A percentile compares a stretch with the other conserved stretches of the same genome.
Conservation (phyloP, 2,113 vertebrate genomes). For the Coryphaenoides rupestris region DNA sequence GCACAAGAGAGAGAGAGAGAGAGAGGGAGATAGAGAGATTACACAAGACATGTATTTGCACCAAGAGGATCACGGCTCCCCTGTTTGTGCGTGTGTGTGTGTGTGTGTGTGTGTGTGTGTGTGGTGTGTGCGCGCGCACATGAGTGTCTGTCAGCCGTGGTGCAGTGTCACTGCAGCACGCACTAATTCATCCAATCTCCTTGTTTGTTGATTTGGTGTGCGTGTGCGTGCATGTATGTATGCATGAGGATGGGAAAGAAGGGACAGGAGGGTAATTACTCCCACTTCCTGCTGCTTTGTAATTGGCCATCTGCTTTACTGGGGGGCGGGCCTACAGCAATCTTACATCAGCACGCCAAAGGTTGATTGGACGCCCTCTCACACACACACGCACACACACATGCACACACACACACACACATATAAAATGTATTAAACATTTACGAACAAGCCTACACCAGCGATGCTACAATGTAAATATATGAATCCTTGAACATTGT, state of each 20-base stretch:
- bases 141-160: constrained; percentile 43
- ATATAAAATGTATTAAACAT: constrained; percentile 8
- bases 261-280: constrained; percentile 60
- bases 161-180: constrained; percentile 66
- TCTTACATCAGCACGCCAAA: constrained; percentile 56
- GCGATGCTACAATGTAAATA: background rate
- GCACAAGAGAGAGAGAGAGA: constrained; percentile 15
- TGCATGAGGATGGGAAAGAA: constrained; percentile 47
- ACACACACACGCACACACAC: constrained; percentile 10
- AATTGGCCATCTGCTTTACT: constrained; percentile 73
- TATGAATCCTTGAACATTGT: background rate
- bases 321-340: constrained; percentile 59
- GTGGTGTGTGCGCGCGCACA: constrained; percentile 36
- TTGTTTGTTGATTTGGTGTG: constrained; percentile 59
- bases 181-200: constrained; percentile 69
- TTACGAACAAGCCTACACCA: background rate
- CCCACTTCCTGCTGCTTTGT: constrained; percentile 70
- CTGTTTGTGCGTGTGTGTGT: constrained; percentile 32
- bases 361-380: constrained; percentile 22
- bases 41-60: constrained; percentile 59
- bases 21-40: constrained; percentile 50
- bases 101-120: constrained; percentile 18
- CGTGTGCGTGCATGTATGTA: constrained; percentile 38
- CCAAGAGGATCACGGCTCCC: constrained; percentile 56
- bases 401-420: constrained; percentile 5